Evolutionary conservation across 1,140 invertebrate genomes (phyloP), one percentile per base, ranked within the genome.

Genomic region (Camponotus floridanus): DNA sequence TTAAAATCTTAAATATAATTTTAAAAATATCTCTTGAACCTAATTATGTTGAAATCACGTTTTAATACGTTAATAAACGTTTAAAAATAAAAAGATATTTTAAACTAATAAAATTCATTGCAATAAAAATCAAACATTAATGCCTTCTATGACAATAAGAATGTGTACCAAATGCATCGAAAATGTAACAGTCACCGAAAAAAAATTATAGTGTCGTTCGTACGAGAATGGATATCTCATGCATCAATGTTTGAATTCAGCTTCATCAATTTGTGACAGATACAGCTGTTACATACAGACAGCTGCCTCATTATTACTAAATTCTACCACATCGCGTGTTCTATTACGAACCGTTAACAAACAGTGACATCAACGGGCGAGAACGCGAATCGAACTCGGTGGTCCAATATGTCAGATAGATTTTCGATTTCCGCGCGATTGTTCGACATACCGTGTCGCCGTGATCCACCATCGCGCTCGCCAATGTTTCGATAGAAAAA

Each of bases 371-470:
- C 31, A 31, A 62, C 64, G 48, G 39, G 26, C 67, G 80, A 81
- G 59, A 84, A 64, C 80, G 45, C 45, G 73, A 86, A 78, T 21
- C 74, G 55, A 62, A n/a, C n/a, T 76, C 61, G 33, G 51, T 39
- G 31, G 15, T 48, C 76, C 86, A 78, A 85, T 90, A 88, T 67
- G 83, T 91, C 79, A 76, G 90, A 90, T 80, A 90, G 90, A 62
- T 88, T 90, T 90, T 90, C 86, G 74, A 88, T 88, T 91, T 88
- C 86, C 86, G 33, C 65, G 51, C 83, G 89, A 91, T 91, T 90
- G 86, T 48, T 39, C 59, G 36, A 31, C 15, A 18, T 57, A 70
- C 26, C 39, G 85, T 59, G 74, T 61, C 76, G 61, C 9, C 13
- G 15, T 45, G 67, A 71, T 45, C 57, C 68, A 26, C 57, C 36